Conservation (phyloP, 1,140 invertebrate species). For the Caerostris extrusa region DNA sequence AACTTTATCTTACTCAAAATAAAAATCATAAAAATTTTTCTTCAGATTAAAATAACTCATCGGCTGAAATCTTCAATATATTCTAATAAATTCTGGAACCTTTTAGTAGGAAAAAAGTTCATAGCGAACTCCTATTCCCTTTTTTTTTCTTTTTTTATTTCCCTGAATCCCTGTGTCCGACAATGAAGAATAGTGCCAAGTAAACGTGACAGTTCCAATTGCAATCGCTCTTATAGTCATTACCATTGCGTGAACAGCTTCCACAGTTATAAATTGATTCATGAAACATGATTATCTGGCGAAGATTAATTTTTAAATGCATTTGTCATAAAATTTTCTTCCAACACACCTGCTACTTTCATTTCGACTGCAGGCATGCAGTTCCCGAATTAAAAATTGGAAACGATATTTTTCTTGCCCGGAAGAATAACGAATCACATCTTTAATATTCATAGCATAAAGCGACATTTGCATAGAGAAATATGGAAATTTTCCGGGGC, state of each 20-base stretch:
- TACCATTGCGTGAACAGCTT: constrained; percentile 4
- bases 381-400: not conserved
- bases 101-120: no score
- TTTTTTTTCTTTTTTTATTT: not conserved
- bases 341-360: constrained; percentile 9
- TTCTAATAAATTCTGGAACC: no score
- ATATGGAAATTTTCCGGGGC: not conserved
- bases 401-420: not conserved
- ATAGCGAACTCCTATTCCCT: no score
- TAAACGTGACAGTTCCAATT: constrained; percentile 4
- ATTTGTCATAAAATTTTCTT: constrained; percentile 1
- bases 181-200: not conserved
- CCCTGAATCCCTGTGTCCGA: not conserved
- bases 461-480: not conserved
- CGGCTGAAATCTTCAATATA: no score
- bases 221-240: constrained; percentile 16
- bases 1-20: no score
- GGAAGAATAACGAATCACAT: not conserved
- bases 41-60: no score
- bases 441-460: constrained; percentile 7
- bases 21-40: no score
- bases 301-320: no score
- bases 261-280: not conserved
- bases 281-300: no score
- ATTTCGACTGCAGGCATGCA: not conserved